Percentiles rank a stretch among this genome's conserved stretches.
Evolutionary conservation across 2,888 invertebrate species (phyloP).

Genomic region (Callyntrura guangdongensis): DNA sequence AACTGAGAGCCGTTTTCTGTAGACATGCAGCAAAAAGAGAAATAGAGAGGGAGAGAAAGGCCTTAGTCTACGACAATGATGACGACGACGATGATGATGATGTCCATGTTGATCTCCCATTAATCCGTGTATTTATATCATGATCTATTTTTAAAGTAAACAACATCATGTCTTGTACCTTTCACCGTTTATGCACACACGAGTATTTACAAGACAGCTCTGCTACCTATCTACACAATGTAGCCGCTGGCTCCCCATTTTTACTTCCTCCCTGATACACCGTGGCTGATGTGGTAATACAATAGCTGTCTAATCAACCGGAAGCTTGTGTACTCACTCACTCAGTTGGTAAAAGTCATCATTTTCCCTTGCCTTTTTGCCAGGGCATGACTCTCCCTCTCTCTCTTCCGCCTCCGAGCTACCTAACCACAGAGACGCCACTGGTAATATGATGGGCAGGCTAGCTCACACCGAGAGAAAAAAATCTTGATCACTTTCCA

Average conservation of each 20-base stretch:
- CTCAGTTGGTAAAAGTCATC: conserved; percentile 6
- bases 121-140: conserved; percentile 11
- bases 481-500: conserved; percentile 7
- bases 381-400: background rate
- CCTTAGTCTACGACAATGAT: background rate
- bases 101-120: conserved; percentile 23
- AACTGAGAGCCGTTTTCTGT: conserved; percentile 5
- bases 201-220: background rate
- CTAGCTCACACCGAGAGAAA: background rate
- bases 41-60: background rate
- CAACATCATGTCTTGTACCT: background rate
- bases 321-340: conserved; percentile 33
- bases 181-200: background rate
- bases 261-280: background rate
- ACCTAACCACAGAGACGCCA: background rate
- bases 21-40: background rate
- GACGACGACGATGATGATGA: background rate
- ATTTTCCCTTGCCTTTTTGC: background rate
- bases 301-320: conserved; percentile 69
- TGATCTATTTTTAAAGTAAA: background rate
- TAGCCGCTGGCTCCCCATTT: conserved; percentile 9
- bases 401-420: background rate
- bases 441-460: conserved; percentile 5
- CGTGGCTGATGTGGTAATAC: conserved; percentile 19
- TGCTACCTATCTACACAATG: background rate